phyloP scores from a whole-genome alignment of 2,113 vertebrate species.

The Panurus biarmicus region DNA sequence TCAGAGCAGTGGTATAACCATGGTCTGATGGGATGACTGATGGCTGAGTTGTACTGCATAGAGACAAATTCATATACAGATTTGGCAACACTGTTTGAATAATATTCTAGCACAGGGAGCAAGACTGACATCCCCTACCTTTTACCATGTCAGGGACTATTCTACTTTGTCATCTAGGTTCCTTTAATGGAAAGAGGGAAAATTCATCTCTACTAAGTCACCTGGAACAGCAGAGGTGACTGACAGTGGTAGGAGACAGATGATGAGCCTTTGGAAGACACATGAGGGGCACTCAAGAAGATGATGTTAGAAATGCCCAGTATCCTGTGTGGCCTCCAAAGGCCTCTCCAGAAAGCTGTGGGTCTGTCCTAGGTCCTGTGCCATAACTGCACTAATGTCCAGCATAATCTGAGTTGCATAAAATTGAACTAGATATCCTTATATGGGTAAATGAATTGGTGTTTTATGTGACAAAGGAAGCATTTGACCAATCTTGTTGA shows the following conservation, averaged over 20 bases:
- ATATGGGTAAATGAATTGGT: not conserved
- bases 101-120: not conserved
- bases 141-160: not conserved
- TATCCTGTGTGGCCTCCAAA: not conserved
- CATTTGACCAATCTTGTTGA: not conserved
- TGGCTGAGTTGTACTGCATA: not conserved
- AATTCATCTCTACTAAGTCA: not conserved
- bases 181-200: not conserved
- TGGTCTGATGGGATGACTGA: not conserved
- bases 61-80: not conserved
- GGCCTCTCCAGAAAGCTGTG: not conserved
- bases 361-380: not conserved
- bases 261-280: not conserved
- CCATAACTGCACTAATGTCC: not conserved
- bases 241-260: not conserved
- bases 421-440: not conserved
- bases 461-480: not conserved
- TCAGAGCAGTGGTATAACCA: not conserved
- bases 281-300: not conserved
- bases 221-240: not conserved
- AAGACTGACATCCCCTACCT: not conserved
- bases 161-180: not conserved
- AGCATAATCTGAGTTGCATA: not conserved
- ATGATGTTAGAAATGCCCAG: not conserved
- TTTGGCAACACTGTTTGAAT: not conserved